Evolutionary conservation across 2,797 vertebrate species (phyloP), one percentile per base, ranked within the genome.

Genomic region (Darevskia mixta): DNA sequence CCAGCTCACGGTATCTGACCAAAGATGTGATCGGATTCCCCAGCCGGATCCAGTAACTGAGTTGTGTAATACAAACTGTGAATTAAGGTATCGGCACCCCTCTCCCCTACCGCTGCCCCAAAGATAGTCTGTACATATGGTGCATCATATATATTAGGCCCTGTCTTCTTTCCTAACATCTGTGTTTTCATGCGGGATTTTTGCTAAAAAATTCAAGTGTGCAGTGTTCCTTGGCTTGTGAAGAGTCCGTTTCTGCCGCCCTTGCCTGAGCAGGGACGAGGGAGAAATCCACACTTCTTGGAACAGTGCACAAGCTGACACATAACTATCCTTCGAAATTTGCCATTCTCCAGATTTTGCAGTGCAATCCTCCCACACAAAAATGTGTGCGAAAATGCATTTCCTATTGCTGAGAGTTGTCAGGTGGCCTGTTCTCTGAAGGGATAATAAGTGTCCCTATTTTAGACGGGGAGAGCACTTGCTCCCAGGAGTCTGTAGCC

Each of bases 1-100:
- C 94, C 97, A 98, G 85, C 97, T 98, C 92, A 97, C 98, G 0
- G 99, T 99, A 92, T 99, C 99, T 0, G 99, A 99, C 96, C 98
- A 99, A 95, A 97, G 98, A 94, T 99, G 99, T 77, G 98, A 98
- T 69, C 97, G 95, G 27, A 96, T 98, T 64, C 95, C 98, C 61
- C 97, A 97, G 86, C 99, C 99, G 27, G 95, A 96, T 23, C 96
- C 97, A 82, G 76, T 98, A 94, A 97, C 97, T 0, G 98, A 99
- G 93, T 95, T 97, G 76, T 99, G 99, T 82, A 97, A 98, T 96
- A 97, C 96, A 43, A 98, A 99, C 85, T 99, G 99, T 94, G 99
- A 99, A 97, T 95, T 99, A 96, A 98, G 98, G 99, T 99, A 93
- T 71, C 3, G 2, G 7, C 72, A 32, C 32, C 49, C 49, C 49